Evolutionary conservation across 2,888 invertebrate genomes (phyloP).

Genomic region (Rotaria socialis): DNA sequence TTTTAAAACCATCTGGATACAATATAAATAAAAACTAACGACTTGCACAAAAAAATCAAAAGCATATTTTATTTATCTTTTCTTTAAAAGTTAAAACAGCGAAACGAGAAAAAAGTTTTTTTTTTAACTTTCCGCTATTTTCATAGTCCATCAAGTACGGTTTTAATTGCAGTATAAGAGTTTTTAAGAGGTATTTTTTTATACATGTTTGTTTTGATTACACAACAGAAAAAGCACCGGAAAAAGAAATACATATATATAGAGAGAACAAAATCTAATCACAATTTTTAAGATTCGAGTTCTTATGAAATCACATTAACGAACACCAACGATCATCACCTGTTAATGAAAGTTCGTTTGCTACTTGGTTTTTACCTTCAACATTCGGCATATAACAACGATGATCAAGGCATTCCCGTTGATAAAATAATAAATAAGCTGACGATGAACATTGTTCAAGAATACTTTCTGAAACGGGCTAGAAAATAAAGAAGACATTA

Average conservation of each 20-base stretch:
- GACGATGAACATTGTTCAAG: slow-evolving; percentile 2
- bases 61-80: neutral
- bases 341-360: neutral
- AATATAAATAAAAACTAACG: neutral
- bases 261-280: neutral
- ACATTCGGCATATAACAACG: slow-evolving; percentile 29
- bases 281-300: neutral
- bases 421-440: slow-evolving; percentile 28
- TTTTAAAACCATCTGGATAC: neutral
- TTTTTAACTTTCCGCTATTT: neutral
- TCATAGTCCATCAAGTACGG: neutral
- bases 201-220: neutral
- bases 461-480: slow-evolving; percentile 15
- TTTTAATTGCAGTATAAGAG: neutral
- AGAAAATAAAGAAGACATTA: neutral
- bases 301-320: neutral
- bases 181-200: neutral
- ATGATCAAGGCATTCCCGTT: slow-evolving; percentile 2
- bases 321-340: slow-evolving; percentile 20
- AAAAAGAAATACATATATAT: neutral
- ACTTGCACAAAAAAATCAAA: neutral
- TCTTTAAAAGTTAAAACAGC: neutral
- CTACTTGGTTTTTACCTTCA: slow-evolving; percentile 26
- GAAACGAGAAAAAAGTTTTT: neutral
- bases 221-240: neutral